A percentile compares a stretch with the other conserved stretches of the same genome.
These are phyloP conservation scores for Ctenicera cuprea DNA, from an alignment of 2,888 invertebrate species.

Conservation along the genomic window DNA sequence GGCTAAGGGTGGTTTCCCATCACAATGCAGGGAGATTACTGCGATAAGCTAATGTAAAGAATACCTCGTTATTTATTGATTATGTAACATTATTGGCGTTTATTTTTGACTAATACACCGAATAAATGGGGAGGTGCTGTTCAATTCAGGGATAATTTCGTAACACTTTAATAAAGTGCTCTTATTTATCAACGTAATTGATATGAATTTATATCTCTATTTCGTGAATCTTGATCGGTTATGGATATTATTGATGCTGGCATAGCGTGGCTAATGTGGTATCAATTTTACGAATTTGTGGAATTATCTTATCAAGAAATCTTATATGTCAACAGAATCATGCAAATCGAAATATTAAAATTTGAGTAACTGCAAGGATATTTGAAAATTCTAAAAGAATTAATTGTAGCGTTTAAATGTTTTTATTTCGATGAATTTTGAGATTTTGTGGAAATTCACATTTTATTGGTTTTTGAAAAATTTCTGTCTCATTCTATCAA, in stretches of 20 bases:
- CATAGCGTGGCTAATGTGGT: constrained; percentile 8
- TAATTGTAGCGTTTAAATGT: no score
- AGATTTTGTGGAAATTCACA: no score
- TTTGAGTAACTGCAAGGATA: no score
- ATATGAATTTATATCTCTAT: constrained; percentile 17
- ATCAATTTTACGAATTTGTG: neutral
- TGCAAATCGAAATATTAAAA: no score
- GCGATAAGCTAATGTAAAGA: constrained; percentile 49
- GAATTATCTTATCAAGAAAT: no score
- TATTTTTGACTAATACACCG: constrained; percentile 37
- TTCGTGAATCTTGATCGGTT: neutral
- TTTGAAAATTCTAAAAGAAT: no score
- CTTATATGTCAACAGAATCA: no score
- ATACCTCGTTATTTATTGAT: constrained; percentile 49
- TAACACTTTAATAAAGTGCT: constrained; percentile 13
- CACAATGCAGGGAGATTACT: constrained; percentile 38
- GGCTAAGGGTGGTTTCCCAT: constrained; percentile 35
- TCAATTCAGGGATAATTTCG: constrained; percentile 33
- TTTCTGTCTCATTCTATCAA: no score
- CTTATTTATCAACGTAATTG: constrained; percentile 24
- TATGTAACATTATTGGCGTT: constrained; percentile 25
- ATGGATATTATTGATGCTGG: constrained; percentile 13
- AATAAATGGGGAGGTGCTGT: constrained; percentile 34
- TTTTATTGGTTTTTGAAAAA: no score
- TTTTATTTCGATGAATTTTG: no score